phyloP scores from a whole-genome alignment of 1,140 invertebrate genomes.

The Ceratosolen fusciceps region DNA sequence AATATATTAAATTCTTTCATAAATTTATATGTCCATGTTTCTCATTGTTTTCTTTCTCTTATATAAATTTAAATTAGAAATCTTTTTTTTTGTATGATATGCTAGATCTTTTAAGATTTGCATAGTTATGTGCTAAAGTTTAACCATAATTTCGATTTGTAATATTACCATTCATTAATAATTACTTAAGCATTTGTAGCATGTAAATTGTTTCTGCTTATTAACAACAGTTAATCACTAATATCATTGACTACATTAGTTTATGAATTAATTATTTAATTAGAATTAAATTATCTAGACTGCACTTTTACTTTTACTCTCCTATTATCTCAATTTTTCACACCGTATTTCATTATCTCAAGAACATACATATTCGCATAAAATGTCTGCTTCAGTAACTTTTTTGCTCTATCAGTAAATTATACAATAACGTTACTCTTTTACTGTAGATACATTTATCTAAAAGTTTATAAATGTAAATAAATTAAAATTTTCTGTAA shows the following conservation, averaged over 20 bases:
- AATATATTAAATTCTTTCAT: constrained; percentile 54
- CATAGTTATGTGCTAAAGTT: constrained; percentile 52
- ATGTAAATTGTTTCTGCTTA: constrained; percentile 57
- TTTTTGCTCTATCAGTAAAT: constrained; percentile 51
- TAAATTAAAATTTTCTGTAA: constrained; percentile 67
- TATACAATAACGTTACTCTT: constrained; percentile 64
- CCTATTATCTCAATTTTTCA: constrained; percentile 48
- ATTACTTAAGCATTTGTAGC: constrained; percentile 58
- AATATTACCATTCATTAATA: constrained; percentile 47
- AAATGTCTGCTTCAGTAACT: constrained; percentile 47
- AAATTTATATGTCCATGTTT: constrained; percentile 41
- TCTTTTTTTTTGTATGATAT: constrained; percentile 53
- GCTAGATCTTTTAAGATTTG: constrained; percentile 59
- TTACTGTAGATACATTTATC: constrained; percentile 68
- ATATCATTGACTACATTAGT: constrained; percentile 61
- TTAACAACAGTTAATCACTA: constrained; percentile 59
- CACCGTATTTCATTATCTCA: constrained; percentile 49
- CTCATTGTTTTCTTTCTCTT: constrained; percentile 17
- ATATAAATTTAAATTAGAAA: constrained; percentile 44
- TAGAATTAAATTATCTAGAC: constrained; percentile 54
- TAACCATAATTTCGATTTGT: constrained; percentile 46
- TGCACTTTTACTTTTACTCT: constrained; percentile 48
- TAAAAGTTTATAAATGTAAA: constrained; percentile 68
- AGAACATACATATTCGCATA: constrained; percentile 50
- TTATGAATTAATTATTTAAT: constrained; percentile 51